Evolutionary conservation across 2,797 vertebrate species (phyloP).

Genomic region (Pseudochaenichthys georgianus): DNA sequence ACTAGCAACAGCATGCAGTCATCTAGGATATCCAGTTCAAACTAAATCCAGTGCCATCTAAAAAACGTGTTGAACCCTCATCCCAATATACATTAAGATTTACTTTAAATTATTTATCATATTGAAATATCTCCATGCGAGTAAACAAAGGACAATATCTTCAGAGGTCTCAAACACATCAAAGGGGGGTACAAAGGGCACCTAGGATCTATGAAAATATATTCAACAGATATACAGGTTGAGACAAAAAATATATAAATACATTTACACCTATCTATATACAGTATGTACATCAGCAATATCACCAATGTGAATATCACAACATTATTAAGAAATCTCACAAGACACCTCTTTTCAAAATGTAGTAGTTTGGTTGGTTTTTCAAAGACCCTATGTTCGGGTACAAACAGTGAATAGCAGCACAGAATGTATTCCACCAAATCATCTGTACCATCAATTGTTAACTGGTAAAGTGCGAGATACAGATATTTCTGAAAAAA

Average conservation of each 20-base stretch:
- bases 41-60: constrained; percentile 73
- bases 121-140: constrained; percentile 81
- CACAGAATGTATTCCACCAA: constrained; percentile 49
- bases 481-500: constrained; percentile 38
- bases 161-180: constrained; percentile 71
- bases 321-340: constrained; percentile 75
- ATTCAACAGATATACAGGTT: constrained; percentile 84
- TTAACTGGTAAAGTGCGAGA: constrained; percentile 56
- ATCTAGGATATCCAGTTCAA: constrained; percentile 69
- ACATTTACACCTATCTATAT: constrained; percentile 82
- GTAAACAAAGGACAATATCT: constrained; percentile 73
- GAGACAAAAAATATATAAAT: constrained; percentile 85
- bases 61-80: constrained; percentile 37
- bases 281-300: constrained; percentile 83
- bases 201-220: constrained; percentile 85
- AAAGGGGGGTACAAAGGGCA: constrained; percentile 62
- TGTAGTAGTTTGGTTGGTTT: constrained; percentile 63
- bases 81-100: constrained; percentile 65
- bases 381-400: constrained; percentile 46
- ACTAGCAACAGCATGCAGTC: constrained; percentile 71
- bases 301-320: constrained; percentile 83
- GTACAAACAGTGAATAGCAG: constrained; percentile 59
- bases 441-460: constrained; percentile 30
- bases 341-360: constrained; percentile 57
- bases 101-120: constrained; percentile 77